Percentiles rank a stretch among this genome's conserved stretches.
Evolutionary conservation across 2,888 invertebrate genomes (phyloP).

Genomic region (Saturnia japonica): DNA sequence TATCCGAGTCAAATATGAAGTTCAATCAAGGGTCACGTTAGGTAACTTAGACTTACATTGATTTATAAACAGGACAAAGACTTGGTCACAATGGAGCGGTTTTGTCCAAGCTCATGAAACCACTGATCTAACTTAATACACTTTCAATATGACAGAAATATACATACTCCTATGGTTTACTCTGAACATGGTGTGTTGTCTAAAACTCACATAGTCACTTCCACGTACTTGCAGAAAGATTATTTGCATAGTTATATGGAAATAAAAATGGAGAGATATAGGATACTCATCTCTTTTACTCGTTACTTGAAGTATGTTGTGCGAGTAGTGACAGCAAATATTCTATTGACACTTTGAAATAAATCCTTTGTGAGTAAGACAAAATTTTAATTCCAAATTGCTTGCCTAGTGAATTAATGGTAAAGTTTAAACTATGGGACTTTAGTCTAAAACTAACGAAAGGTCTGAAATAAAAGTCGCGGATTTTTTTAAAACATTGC

Average conservation of each 20-base stretch:
- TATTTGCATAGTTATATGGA: no score
- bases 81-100: background rate
- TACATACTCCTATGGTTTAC: background rate
- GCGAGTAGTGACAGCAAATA: background rate
- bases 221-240: no score
- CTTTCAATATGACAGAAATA: background rate
- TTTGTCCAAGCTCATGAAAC: background rate
- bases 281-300: background rate
- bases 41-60: background rate
- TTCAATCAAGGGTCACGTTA: background rate
- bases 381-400: no score
- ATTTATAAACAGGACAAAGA: no score
- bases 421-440: no score
- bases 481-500: constrained; percentile 46
- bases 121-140: background rate
- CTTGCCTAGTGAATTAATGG: no score
- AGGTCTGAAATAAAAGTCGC: background rate
- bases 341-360: background rate
- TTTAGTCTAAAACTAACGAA: no score
- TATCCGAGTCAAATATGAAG: background rate
- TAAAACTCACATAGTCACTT: no score
- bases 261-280: no score
- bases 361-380: no score
- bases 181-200: background rate
- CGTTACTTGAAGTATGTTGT: background rate